These are phyloP conservation scores for Ptychadena robeensis DNA, from an alignment of 2,797 vertebrate genomes.

Conservation along the genomic window DNA sequence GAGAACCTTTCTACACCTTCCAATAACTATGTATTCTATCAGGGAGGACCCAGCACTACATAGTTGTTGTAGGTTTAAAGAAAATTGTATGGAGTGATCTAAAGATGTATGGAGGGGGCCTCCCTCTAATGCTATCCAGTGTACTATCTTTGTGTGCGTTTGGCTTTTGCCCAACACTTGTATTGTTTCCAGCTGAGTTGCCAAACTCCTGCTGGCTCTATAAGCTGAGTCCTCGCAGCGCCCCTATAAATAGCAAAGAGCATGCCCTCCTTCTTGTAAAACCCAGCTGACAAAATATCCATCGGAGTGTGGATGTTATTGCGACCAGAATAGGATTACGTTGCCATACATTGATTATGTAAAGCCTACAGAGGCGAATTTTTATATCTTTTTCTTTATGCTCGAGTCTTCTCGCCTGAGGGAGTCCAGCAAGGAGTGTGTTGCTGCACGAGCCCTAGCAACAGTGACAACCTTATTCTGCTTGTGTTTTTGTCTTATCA, in stretches of 20 bases:
- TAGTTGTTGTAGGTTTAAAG: too few relatives aligned
- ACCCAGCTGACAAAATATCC: conserved; percentile 69
- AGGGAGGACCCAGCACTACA: too few relatives aligned
- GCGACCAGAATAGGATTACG: conserved; percentile 68
- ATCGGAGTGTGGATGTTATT: conserved; percentile 72
- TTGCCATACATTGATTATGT: conserved; percentile 69
- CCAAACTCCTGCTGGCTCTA: conserved; percentile 72
- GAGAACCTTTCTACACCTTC: too few relatives aligned
- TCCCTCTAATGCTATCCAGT: conserved; percentile 40
- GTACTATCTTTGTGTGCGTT: conserved; percentile 65
- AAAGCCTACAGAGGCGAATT: conserved; percentile 67
- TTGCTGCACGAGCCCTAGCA: conserved; percentile 68
- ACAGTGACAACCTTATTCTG: conserved; percentile 51
- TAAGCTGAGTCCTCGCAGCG: conserved; percentile 75
- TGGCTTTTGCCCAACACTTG: conserved; percentile 69
- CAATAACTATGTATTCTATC: too few relatives aligned
- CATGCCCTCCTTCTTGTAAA: conserved; percentile 58
- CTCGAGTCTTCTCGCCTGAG: conserved; percentile 65
- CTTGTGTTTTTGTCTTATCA: conserved; percentile 39
- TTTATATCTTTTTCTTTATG: conserved; percentile 42
- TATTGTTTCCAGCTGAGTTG: conserved; percentile 70
- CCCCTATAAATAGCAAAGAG: conserved; percentile 79
- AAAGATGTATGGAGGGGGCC: too few relatives aligned
- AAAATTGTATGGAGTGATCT: too few relatives aligned
- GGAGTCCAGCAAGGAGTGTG: conserved; percentile 63